phyloP scores from a whole-genome alignment of 2,888 invertebrate genomes.

The Papilio elwesi region DNA sequence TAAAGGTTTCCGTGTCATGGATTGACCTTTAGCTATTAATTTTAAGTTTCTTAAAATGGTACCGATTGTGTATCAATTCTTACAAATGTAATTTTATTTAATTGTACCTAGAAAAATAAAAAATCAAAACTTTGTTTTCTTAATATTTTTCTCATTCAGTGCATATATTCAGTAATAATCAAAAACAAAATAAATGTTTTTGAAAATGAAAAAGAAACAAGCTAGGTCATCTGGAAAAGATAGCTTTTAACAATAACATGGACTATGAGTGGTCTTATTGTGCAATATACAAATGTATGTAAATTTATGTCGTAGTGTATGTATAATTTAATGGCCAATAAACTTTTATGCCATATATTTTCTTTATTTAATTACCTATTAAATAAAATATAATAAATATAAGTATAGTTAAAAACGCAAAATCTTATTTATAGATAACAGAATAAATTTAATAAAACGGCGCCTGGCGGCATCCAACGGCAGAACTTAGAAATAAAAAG shows the following conservation, averaged over 20 bases:
- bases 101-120: neutral
- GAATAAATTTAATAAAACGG: too few relatives aligned
- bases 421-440: too few relatives aligned
- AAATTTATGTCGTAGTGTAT: conserved; percentile 6
- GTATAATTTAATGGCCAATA: neutral
- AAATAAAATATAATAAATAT: neutral
- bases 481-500: too few relatives aligned
- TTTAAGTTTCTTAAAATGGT: conserved; percentile 6
- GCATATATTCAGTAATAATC: neutral
- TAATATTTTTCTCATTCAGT: too few relatives aligned
- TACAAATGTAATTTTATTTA: neutral
- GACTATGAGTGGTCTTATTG: neutral
- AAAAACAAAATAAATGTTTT: neutral
- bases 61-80: neutral
- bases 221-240: neutral
- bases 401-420: neutral
- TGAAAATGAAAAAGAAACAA: too few relatives aligned
- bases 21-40: conserved; percentile 18
- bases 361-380: neutral
- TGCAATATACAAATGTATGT: conserved; percentile 9
- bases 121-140: too few relatives aligned
- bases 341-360: neutral
- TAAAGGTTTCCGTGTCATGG: conserved; percentile 18
- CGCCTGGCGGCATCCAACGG: too few relatives aligned
- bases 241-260: neutral